Evolutionary conservation across 2,113 vertebrate species (phyloP).

Genomic region (Agelaius phoeniceus): DNA sequence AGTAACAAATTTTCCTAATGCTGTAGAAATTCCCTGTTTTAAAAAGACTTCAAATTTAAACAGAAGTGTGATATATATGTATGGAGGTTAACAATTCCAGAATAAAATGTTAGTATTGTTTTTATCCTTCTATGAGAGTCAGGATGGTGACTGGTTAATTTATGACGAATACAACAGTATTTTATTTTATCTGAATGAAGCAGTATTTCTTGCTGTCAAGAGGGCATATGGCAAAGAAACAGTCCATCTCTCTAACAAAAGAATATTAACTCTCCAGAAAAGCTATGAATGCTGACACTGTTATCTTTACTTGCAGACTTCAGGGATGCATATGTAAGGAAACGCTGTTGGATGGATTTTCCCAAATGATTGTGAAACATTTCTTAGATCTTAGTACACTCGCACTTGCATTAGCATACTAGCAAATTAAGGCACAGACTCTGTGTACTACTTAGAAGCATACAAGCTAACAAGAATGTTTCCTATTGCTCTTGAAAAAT

Average conservation of each 20-base stretch:
- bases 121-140: constrained; percentile 18
- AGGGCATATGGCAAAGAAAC: constrained; percentile 3
- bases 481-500: constrained; percentile 7
- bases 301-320: constrained; percentile 23
- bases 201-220: neutral
- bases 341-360: neutral
- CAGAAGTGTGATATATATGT: constrained; percentile 45
- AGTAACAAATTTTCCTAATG: constrained; percentile 47
- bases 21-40: constrained; percentile 38
- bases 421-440: constrained; percentile 53
- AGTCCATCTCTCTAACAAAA: neutral
- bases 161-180: constrained; percentile 15
- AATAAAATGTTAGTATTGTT: constrained; percentile 46
- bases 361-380: neutral
- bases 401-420: constrained; percentile 4
- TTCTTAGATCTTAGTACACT: neutral
- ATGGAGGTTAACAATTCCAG: constrained; percentile 43
- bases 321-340: neutral
- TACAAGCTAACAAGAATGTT: neutral
- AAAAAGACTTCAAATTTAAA: constrained; percentile 61
- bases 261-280: neutral
- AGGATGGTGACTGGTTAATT: constrained; percentile 27
- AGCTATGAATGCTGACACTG: neutral
- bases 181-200: constrained; percentile 6
- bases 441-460: constrained; percentile 21